Percentiles rank a stretch among this genome's conserved stretches.
phyloP scores from a whole-genome alignment of 2,113 vertebrate genomes.

The Microcebus tavaratra region DNA sequence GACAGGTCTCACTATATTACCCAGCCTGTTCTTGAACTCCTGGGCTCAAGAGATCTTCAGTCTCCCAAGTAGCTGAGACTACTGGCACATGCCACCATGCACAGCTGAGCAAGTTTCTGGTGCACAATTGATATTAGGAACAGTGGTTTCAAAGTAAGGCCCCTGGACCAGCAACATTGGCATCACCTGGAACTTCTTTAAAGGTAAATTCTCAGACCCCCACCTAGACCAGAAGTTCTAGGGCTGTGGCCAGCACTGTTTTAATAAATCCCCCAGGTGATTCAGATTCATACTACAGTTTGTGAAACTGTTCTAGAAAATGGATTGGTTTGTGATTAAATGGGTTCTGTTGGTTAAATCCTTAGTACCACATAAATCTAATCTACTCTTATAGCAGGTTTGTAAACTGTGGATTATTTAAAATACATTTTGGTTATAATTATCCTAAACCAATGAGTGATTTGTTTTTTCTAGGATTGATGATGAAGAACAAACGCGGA shows the following conservation, averaged over 20 bases:
- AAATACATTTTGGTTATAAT: not conserved
- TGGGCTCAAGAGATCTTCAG: not conserved
- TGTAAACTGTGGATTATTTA: not conserved
- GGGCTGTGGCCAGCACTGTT: not conserved
- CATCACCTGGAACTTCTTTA: not conserved
- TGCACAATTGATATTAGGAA: not conserved
- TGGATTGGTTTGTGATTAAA: not conserved
- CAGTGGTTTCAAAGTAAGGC: not conserved
- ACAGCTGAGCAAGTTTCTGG: not conserved
- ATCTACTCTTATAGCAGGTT: not conserved
- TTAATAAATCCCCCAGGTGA: not conserved
- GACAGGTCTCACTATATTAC: not conserved
- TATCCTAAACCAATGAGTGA: not conserved
- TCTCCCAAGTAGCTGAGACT: not conserved
- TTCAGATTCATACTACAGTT: not conserved
- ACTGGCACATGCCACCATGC: not conserved
- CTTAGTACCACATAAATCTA: not conserved
- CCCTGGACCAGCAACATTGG: not conserved
- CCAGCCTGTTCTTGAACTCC: not conserved
- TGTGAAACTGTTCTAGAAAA: slow-evolving; percentile 23
- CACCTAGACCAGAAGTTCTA: not conserved
- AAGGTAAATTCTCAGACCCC: not conserved
- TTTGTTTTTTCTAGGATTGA: slow-evolving; percentile 74
- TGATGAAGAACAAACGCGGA: slow-evolving; percentile 83
- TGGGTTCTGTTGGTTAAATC: not conserved